Evolutionary conservation across 2,113 vertebrate genomes (phyloP).

Genomic region (Alexandromys fortis): DNA sequence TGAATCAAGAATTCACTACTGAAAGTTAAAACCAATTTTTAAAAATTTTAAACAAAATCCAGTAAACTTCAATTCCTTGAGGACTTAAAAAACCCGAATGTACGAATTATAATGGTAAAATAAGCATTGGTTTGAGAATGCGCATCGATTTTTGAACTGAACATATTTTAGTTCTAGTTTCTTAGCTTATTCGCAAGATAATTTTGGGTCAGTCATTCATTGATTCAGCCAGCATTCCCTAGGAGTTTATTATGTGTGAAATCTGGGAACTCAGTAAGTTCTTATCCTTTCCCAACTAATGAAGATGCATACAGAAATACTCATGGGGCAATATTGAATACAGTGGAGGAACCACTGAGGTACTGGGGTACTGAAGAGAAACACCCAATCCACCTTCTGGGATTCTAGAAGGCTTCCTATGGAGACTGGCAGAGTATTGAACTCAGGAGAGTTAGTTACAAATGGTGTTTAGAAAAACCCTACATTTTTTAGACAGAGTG

Average conservation of each 20-base stretch:
- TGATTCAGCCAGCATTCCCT: constrained; percentile 30
- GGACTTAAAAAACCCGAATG: not conserved
- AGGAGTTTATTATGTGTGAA: not conserved
- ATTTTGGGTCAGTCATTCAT: constrained; percentile 33
- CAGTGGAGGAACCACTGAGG: not conserved
- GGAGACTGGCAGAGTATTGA: not conserved
- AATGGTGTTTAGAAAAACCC: not conserved
- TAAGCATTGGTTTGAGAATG: not conserved
- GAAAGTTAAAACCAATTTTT: constrained; percentile 35
- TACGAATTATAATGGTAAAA: not conserved
- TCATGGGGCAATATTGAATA: not conserved
- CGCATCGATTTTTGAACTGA: not conserved
- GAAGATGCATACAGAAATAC: not conserved
- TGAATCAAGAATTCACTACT: constrained; percentile 28
- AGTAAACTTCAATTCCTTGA: not conserved
- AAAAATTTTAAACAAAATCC: constrained; percentile 22
- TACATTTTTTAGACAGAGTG: not conserved
- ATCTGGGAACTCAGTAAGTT: constrained; percentile 17
- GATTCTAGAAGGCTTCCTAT: constrained; percentile 13
- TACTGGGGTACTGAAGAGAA: not conserved
- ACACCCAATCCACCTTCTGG: not conserved
- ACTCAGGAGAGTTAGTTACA: not conserved
- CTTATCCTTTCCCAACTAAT: not conserved
- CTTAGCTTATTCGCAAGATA: constrained; percentile 45
- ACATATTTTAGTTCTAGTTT: constrained; percentile 34